Evolutionary conservation across 1,140 invertebrate genomes (phyloP), one percentile per base, ranked within the genome.

Genomic region (Adoxophyes honmai): DNA sequence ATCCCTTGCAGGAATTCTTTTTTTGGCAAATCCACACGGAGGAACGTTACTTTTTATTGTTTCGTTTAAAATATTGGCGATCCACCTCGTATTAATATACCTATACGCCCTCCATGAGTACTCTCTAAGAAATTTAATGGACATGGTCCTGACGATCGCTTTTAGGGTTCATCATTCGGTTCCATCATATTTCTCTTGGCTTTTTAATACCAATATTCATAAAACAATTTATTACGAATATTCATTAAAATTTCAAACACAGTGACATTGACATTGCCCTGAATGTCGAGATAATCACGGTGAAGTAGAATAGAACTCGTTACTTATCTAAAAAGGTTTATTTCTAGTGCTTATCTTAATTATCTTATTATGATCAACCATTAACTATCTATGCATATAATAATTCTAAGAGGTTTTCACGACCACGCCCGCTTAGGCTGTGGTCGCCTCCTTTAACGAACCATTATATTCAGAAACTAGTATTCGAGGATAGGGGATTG

Each of bases 51-150:
- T 11, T 11, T 37, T 37, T 37, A 37, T 37, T 37, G 36, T 10
- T 37, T 37, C 36, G 36, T 37, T 13, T 37, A 37, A 37, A 37
- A 13, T 37, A 37, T 11, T 37, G 36, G 36, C 36, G 36, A 13
- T 37, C 36, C 36, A 37, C 36, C 36, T 37, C n/a, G 36, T 37
- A 37, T 37, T 37, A 37, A 37, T 37, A 37, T 37, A 35, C 34
- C 9, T n/a, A n/a, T n/a, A n/a, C 3, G 37, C 37, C 37, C 37
- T 15, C 37, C 36, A 37, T 37, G 36, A 37, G 37, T 38, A 38
- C 37, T 38, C 11, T 38, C 37, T 14, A 38, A 38, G 11, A 38
- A 38, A 38, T 11, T 38, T 14, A 38, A 38, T 38, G 11, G 11
- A 37, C 37, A 38, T 38, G 37, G 37, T 38, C 37, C 37, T 38